Conservation (phyloP, 2,113 vertebrate species). For the Oryzias curvinotus region DNA sequence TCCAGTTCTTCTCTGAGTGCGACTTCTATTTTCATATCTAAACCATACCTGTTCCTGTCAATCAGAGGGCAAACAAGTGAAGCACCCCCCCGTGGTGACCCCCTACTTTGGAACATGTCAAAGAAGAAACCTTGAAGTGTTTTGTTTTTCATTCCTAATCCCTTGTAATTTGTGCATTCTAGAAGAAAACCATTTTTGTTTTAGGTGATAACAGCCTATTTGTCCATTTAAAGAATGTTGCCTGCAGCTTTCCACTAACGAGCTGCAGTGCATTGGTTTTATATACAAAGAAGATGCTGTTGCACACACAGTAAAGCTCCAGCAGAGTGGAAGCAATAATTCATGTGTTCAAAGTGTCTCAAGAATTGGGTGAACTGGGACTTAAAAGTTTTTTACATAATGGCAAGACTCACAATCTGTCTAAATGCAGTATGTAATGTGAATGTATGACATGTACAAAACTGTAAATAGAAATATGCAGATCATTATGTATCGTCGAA, state of each 20-base stretch:
- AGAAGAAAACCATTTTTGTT: not conserved
- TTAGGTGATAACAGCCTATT: not conserved
- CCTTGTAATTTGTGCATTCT: not conserved
- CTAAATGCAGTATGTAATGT: no score
- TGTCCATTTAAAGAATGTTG: not conserved
- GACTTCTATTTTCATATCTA: slow-evolving; percentile 32
- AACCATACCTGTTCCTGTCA: slow-evolving; percentile 40
- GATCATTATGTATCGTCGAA: no score
- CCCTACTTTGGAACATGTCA: slow-evolving; percentile 28
- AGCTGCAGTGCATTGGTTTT: not conserved
- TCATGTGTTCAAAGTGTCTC: no score
- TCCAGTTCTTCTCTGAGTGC: no score
- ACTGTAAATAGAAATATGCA: no score
- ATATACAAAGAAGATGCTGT: not conserved
- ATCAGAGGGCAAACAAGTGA: slow-evolving; percentile 38
- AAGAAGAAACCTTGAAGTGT: slow-evolving; percentile 33
- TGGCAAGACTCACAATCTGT: no score
- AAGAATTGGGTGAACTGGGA: no score
- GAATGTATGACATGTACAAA: no score
- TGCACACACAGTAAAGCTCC: not conserved
- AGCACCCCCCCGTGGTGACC: not conserved
- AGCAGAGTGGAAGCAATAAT: no score
- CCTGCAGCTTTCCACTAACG: not conserved
- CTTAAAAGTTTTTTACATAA: no score
- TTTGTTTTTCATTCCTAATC: slow-evolving; percentile 22